Base-by-base conservation (phyloP, 2,113 vertebrate species). In the Camelus dromedarius region DNA sequence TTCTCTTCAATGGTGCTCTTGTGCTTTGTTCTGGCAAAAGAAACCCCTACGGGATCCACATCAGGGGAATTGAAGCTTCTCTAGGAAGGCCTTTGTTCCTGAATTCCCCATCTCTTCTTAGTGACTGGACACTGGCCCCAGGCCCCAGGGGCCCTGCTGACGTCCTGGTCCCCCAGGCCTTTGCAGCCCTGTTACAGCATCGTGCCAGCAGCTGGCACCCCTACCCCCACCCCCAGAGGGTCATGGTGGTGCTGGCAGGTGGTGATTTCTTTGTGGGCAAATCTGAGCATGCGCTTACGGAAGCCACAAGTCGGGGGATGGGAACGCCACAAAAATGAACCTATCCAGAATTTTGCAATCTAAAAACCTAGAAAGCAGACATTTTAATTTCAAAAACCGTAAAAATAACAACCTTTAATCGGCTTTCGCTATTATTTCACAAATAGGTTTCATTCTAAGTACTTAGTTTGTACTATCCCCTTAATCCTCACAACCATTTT, bases 401-500 rank as follows among this genome's bases (percentile, higher is more conserved):
- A 38, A 91, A 15, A 3, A 73, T 60, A 76, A 48, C n/a, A 30
- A 73, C 32, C 32, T 77, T 75, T 30, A 24, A 79, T 32, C 46
- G 13, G 14, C 11, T 42, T 60, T 91, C 50, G 16, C 54, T 4
- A 38, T 26, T 56, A 79, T 79, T 79, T 79, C 20, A 26, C 52
- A 79, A 79, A 38, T 10, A 62, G 75, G n/a, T 35, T 88, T 79
- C 88, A n/a, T 91, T 85, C 42, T 89, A 15, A 77, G 60, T 28
- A 15, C 38, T 32, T 76, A 56, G 60, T 22, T 88, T 52, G 19
- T 48, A 24, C 6, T 56, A 56, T 38, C 50, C 5, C 11, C 64
- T 69, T 56, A 16, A 82, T 62, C 35, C 32, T 81, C 35, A 22
- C 42, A 54, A 11, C n/a, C 20, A 20, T 9, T 24, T 69, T 10